These are phyloP conservation scores for Bryconaethiops microstoma DNA, from an alignment of 2,797 vertebrate species.

Conservation along the genomic window DNA sequence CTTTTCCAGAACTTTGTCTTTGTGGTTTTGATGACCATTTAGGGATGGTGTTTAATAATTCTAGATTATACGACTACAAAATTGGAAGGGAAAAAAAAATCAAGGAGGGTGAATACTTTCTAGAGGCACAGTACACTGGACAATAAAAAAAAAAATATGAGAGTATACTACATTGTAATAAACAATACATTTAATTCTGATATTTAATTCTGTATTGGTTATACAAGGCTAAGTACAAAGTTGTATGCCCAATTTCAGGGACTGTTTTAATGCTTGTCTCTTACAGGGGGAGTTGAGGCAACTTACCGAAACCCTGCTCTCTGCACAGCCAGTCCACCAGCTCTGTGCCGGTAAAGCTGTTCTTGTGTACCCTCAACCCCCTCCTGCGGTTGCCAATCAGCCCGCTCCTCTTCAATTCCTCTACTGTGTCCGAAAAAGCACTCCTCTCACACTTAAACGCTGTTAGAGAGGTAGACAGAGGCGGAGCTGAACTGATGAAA, in stretches of 20 bases:
- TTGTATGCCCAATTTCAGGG: background rate
- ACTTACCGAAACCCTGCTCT: slow-evolving; percentile 62
- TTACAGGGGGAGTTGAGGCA: background rate
- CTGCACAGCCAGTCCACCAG: slow-evolving; percentile 73
- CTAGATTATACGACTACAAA: too few relatives aligned
- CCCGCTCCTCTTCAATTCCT: slow-evolving; percentile 64
- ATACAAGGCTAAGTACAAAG: background rate
- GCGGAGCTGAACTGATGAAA: slow-evolving; percentile 28
- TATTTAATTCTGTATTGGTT: too few relatives aligned
- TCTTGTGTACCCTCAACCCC: slow-evolving; percentile 71
- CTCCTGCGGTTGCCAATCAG: slow-evolving; percentile 71
- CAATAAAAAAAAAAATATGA: background rate
- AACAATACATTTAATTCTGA: background rate
- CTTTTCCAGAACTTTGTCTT: too few relatives aligned
- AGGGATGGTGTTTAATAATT: too few relatives aligned
- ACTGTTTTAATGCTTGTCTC: background rate
- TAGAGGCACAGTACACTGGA: too few relatives aligned
- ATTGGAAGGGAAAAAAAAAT: too few relatives aligned
- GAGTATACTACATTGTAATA: background rate
- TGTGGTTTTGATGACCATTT: too few relatives aligned
- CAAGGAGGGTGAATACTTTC: too few relatives aligned
- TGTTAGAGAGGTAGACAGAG: slow-evolving; percentile 47
- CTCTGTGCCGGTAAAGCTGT: slow-evolving; percentile 72
- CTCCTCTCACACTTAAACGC: slow-evolving; percentile 72
- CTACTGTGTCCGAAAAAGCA: slow-evolving; percentile 70